These are phyloP conservation scores for Mongoloraphidia duomilia DNA, from an alignment of 2,888 invertebrate species.

Conservation along the genomic window DNA sequence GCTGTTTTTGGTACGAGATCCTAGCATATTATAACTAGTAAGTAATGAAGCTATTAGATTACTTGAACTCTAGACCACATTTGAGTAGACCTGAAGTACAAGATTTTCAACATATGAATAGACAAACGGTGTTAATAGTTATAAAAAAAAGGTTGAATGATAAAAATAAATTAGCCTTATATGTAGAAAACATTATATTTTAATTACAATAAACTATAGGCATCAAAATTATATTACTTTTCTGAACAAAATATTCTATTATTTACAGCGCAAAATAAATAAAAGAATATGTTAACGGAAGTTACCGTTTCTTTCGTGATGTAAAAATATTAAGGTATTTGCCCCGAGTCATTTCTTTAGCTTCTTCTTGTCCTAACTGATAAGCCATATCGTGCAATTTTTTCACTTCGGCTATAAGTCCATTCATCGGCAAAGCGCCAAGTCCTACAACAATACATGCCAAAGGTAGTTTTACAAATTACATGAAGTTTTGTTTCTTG, in stretches of 20 bases:
- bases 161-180: too few species aligned
- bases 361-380: constrained; percentile 85
- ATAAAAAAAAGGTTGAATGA: too few species aligned
- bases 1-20: too few species aligned
- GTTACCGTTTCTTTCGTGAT: constrained; percentile 3
- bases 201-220: too few species aligned
- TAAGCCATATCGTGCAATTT: constrained; percentile 89
- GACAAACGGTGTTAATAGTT: too few species aligned
- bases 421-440: constrained; percentile 60
- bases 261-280: neutral
- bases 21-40: too few species aligned
- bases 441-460: constrained; percentile 38
- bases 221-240: too few species aligned
- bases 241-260: neutral
- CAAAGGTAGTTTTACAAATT: neutral
- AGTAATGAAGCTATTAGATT: too few species aligned
- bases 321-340: constrained; percentile 81
- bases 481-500: neutral
- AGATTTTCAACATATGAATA: too few species aligned
- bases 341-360: constrained; percentile 91
- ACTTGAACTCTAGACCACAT: too few species aligned
- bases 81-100: too few species aligned
- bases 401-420: constrained; percentile 83
- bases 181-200: too few species aligned
- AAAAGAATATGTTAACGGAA: neutral